These are phyloP conservation scores for Zosterops lateralis DNA, from an alignment of 2,113 vertebrate species.

Conservation along the genomic window DNA sequence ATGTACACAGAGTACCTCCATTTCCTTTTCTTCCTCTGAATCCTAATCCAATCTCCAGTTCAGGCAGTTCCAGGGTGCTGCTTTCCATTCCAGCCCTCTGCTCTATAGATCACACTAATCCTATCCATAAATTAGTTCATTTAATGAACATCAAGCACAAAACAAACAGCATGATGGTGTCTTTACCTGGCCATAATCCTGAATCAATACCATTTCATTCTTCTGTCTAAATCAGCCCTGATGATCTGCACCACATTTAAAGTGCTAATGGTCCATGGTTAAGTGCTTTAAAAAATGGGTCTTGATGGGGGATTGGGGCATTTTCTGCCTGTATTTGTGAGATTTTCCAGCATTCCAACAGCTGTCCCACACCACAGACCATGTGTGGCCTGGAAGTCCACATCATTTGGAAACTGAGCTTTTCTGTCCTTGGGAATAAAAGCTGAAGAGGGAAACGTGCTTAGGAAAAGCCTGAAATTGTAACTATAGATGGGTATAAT, in stretches of 20 bases:
- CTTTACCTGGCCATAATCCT: constrained; percentile 37
- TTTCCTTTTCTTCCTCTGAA: not conserved
- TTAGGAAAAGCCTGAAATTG: not conserved
- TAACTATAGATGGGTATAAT: not conserved
- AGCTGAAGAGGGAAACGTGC: not conserved
- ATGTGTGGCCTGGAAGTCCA: not conserved
- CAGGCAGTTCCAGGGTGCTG: not conserved
- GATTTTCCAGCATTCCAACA: not conserved
- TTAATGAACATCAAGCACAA: constrained; percentile 35
- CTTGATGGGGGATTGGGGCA: not conserved
- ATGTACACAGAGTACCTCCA: not conserved
- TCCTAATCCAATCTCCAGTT: not conserved
- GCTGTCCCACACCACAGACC: not conserved
- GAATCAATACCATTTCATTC: constrained; percentile 20
- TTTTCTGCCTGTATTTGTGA: not conserved
- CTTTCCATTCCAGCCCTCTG: not conserved
- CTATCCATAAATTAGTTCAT: constrained; percentile 33
- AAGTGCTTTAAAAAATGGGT: not conserved
- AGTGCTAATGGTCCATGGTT: not conserved
- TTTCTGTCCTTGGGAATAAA: not conserved
- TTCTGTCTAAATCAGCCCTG: not conserved
- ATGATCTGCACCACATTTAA: not conserved
- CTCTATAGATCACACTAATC: constrained; percentile 11
- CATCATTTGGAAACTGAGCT: not conserved
- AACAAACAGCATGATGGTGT: not conserved